Percentiles rank a stretch among this genome's conserved stretches.
phyloP scores from a whole-genome alignment of 2,113 vertebrate species.

The Narcine bancroftii region DNA sequence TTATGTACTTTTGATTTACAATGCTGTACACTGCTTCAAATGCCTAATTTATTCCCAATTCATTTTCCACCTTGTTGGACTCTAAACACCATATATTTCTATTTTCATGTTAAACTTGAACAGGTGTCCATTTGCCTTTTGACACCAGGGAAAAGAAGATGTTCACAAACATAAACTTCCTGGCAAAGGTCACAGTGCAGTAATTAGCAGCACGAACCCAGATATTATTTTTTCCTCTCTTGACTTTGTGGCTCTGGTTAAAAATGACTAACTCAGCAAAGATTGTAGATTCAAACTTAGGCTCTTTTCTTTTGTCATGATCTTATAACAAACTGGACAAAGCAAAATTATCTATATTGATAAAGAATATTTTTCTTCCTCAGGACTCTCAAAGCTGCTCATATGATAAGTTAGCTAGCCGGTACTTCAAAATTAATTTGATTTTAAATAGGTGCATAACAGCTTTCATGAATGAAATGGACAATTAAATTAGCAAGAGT shows the following conservation, averaged over 20 bases:
- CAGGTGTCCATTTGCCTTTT: conserved; percentile 6
- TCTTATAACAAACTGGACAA: neutral
- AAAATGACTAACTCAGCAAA: neutral
- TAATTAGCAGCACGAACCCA: neutral
- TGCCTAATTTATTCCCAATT: neutral
- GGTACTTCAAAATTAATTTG: too few species aligned
- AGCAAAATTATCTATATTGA: neutral
- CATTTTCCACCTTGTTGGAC: neutral
- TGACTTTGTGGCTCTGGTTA: neutral
- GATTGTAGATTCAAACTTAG: neutral
- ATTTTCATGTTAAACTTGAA: neutral
- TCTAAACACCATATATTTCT: neutral
- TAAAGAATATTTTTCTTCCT: neutral
- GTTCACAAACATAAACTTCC: conserved; percentile 17
- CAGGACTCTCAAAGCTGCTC: neutral
- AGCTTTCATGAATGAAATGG: too few species aligned
- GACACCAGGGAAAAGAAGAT: neutral
- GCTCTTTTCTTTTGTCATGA: neutral
- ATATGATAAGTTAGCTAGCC: too few species aligned
- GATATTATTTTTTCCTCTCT: conserved; percentile 20
- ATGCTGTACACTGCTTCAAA: too few species aligned
- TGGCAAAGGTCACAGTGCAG: neutral
- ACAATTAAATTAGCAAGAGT: too few species aligned
- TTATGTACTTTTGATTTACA: neutral
- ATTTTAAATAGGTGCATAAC: too few species aligned